Evolutionary conservation across 2,888 invertebrate genomes (phyloP).

Genomic region (Linnaemya tessellans): DNA sequence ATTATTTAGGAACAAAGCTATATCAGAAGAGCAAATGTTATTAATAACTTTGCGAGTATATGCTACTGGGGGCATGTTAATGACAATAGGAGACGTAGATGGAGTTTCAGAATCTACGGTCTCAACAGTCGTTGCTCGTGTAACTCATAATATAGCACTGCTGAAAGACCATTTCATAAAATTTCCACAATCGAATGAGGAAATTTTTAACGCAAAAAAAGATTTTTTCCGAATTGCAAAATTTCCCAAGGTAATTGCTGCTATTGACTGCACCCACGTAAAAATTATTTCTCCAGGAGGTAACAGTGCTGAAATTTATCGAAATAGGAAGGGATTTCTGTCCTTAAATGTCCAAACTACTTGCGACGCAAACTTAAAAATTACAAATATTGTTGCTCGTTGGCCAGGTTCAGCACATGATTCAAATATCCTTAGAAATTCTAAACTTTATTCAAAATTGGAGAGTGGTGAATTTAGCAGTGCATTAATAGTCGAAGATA

Average conservation of each 20-base stretch:
- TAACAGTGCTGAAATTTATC: not conserved
- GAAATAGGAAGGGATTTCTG: not conserved
- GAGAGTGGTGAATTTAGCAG: not conserved
- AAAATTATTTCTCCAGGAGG: slow-evolving; percentile 5
- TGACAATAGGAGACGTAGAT: slow-evolving; percentile 38
- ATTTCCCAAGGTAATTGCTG: too few relatives aligned
- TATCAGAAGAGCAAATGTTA: slow-evolving; percentile 8
- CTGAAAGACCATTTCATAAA: slow-evolving; percentile 22
- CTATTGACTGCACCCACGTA: too few relatives aligned
- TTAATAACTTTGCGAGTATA: slow-evolving; percentile 37
- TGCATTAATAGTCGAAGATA: not conserved
- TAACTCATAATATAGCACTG: slow-evolving; percentile 38
- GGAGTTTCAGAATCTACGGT: not conserved
- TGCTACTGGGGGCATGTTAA: too few relatives aligned
- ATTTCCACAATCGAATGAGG: slow-evolving; percentile 16
- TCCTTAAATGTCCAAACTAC: not conserved
- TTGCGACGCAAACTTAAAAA: too few relatives aligned
- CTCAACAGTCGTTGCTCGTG: not conserved
- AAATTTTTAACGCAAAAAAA: not conserved
- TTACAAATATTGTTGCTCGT: too few relatives aligned
- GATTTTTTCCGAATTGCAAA: too few relatives aligned
- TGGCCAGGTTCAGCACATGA: too few relatives aligned
- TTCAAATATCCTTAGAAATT: not conserved
- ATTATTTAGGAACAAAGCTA: slow-evolving; percentile 30
- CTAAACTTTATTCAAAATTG: not conserved